A percentile compares a stretch with the other conserved stretches of the same genome.
Conservation (phyloP, 2,888 invertebrate genomes). For the Endotricha flammealis region DNA sequence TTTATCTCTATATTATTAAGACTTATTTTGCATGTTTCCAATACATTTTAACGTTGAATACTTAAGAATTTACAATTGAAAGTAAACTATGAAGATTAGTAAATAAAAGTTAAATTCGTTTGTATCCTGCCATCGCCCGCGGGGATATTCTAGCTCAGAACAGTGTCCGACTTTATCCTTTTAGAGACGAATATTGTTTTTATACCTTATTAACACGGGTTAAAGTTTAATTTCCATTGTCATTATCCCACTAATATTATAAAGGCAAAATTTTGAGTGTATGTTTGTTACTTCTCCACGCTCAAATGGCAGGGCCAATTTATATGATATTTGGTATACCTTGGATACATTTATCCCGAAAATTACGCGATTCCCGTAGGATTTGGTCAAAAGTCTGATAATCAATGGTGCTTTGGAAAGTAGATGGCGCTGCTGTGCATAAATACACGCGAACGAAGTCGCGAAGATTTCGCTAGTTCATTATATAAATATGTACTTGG, state of each 20-base stretch:
- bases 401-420: too few relatives aligned
- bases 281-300: too few relatives aligned
- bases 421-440: too few relatives aligned
- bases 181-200: conserved; percentile 30
- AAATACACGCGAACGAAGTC: too few relatives aligned
- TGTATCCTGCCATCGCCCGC: conserved; percentile 27
- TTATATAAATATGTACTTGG: conserved; percentile 24
- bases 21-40: conserved; percentile 16
- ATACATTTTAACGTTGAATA: conserved; percentile 23
- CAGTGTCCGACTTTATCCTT: conserved; percentile 41
- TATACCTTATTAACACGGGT: conserved; percentile 18
- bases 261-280: too few relatives aligned
- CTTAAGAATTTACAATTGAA: conserved; percentile 20
- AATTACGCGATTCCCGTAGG: too few relatives aligned
- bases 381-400: too few relatives aligned
- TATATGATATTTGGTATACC: too few relatives aligned
- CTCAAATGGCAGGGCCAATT: too few relatives aligned
- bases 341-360: too few relatives aligned
- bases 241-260: too few relatives aligned
- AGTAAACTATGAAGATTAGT: conserved; percentile 26
- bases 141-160: conserved; percentile 49
- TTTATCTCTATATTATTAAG: conserved; percentile 18
- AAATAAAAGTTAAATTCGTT: conserved; percentile 29
- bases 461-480: too few relatives aligned
- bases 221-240: conserved; percentile 26